These are phyloP conservation scores for Brachirus orientalis DNA, from an alignment of 2,113 vertebrate species.

Conservation along the genomic window DNA sequence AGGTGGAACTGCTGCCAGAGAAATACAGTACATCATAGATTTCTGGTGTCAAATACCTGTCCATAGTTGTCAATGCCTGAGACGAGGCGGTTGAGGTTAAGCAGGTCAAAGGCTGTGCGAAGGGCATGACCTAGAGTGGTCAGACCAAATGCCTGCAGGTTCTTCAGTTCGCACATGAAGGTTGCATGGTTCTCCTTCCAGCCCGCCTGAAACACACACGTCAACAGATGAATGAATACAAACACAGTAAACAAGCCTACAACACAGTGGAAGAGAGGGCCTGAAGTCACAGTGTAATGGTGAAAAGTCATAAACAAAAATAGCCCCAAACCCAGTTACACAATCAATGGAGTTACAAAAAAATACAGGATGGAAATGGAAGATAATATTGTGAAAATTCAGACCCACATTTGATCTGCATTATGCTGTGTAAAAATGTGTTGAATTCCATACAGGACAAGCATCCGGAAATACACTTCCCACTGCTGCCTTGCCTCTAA, in stretches of 20 bases:
- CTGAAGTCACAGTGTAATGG: too few relatives aligned
- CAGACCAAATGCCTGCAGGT: constrained; percentile 94
- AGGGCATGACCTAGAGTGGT: constrained; percentile 96
- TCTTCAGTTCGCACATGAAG: constrained; percentile 98
- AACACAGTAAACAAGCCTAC: neutral
- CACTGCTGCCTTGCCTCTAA: too few relatives aligned
- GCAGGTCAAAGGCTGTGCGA: constrained; percentile 94
- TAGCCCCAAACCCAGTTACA: constrained; percentile 28
- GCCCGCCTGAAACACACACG: constrained; percentile 83
- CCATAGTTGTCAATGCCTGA: constrained; percentile 99
- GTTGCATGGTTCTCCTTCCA: constrained; percentile 99
- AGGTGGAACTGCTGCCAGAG: neutral
- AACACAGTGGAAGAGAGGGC: neutral
- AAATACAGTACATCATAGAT: constrained; percentile 1
- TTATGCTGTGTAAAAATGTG: constrained; percentile 9
- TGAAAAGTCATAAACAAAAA: constrained; percentile 36
- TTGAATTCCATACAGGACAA: too few relatives aligned
- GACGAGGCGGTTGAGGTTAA: constrained; percentile 98
- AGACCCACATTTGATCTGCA: constrained; percentile 25
- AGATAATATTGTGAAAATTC: constrained; percentile 32
- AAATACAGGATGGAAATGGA: constrained; percentile 39
- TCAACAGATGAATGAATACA: constrained; percentile 4
- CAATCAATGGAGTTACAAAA: too few relatives aligned
- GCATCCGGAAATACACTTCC: too few relatives aligned
- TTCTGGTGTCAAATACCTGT: constrained; percentile 84